A percentile compares a stretch with the other conserved stretches of the same genome.
Evolutionary conservation across 2,797 vertebrate species (phyloP).

Genomic region (Pseudopleuronectes americanus): DNA sequence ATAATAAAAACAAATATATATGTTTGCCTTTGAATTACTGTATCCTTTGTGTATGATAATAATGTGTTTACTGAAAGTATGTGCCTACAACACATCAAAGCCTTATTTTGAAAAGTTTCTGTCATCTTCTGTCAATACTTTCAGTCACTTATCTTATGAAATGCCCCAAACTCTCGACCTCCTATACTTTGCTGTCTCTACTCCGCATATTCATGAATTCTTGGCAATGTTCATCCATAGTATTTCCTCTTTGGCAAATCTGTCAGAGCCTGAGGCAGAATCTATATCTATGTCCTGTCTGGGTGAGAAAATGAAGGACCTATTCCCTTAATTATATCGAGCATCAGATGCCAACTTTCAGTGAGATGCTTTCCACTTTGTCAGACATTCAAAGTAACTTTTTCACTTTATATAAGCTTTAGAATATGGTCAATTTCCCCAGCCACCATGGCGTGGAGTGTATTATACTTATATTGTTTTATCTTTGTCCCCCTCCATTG

Average conservation of each 20-base stretch:
- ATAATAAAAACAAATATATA: conserved; percentile 16
- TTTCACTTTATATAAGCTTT: conserved; percentile 5
- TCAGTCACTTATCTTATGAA: conserved; percentile 9
- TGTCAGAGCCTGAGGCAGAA: conserved; percentile 48
- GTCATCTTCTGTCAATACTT: conserved; percentile 38
- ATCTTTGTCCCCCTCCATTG: conserved; percentile 6
- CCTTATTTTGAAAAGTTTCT: conserved; percentile 5
- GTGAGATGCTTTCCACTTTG: conserved; percentile 29
- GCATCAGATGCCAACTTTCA: conserved; percentile 43
- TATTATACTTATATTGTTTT: conserved; percentile 16
- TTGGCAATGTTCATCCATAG: conserved; percentile 38
- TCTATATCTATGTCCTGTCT: conserved; percentile 22
- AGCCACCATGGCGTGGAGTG: conserved; percentile 7
- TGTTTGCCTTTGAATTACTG: conserved; percentile 35
- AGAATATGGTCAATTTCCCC: conserved; percentile 27
- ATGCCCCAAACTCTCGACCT: background rate
- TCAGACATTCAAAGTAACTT: conserved; percentile 38
- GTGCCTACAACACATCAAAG: conserved; percentile 57
- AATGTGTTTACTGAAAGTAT: conserved; percentile 57
- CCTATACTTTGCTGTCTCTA: conserved; percentile 3
- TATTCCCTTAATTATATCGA: conserved; percentile 46
- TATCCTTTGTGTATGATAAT: conserved; percentile 37
- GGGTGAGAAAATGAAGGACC: conserved; percentile 33
- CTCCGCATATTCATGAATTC: conserved; percentile 26
- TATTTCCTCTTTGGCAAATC: conserved; percentile 42